These are phyloP conservation scores for Ammospiza maritima DNA, from an alignment of 2,797 vertebrate species.

Conservation along the genomic window DNA sequence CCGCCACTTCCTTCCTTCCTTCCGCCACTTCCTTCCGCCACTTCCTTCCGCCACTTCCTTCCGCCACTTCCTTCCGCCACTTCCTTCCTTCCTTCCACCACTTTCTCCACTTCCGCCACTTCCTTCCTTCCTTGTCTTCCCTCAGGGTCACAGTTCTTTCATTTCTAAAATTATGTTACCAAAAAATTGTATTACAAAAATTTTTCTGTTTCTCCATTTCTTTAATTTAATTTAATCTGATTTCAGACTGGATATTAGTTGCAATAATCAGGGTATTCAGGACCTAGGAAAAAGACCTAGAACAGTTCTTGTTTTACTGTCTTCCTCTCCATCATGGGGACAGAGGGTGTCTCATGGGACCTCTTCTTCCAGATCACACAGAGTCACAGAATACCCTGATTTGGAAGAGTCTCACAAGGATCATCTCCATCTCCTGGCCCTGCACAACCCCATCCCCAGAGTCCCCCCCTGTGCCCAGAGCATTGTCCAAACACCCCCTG, in stretches of 20 bases:
- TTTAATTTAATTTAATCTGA: not conserved
- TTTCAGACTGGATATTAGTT: not conserved
- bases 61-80: no score
- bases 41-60: no score
- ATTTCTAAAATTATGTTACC: not conserved
- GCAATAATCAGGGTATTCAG: not conserved
- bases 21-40: no score
- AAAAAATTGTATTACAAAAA: not conserved
- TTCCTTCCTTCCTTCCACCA: no score
- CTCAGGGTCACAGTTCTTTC: not conserved
- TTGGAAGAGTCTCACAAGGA: not conserved
- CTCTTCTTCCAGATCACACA: not conserved
- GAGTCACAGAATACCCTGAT: fast-evolving
- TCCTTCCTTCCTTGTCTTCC: not conserved
- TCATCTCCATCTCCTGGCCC: fast-evolving
- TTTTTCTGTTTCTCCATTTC: not conserved
- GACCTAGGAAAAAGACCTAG: not conserved
- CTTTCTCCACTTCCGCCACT: no score
- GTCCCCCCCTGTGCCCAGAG: fast-evolving
- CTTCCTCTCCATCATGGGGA: not conserved
- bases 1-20: no score
- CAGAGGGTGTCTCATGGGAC: fast-evolving
- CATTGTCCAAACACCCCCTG: fast-evolving
- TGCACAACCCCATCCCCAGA: not conserved
- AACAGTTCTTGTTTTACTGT: not conserved